Base-by-base conservation (phyloP, 2,888 invertebrate genomes). In the Dasypogon diadema region DNA sequence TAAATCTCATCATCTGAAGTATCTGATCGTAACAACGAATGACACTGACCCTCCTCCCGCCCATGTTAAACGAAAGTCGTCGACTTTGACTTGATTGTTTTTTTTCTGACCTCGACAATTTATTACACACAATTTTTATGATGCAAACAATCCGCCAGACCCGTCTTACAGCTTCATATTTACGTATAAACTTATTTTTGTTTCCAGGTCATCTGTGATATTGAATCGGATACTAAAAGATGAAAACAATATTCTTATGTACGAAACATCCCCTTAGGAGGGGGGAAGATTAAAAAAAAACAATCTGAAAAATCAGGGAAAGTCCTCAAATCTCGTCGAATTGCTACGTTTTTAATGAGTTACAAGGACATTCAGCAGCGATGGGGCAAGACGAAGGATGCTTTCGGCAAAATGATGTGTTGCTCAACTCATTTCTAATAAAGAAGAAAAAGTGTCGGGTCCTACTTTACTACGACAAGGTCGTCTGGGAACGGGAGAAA, bases 381-480 rank as follows among this genome's bases (percentile, higher is more conserved):
- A 70, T 70, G 70, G 54, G 54, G 16, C 70, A 30, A 34, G 2
- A 70, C 16, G 54, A 54, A 12, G 54, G 34, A 16, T 18, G 22
- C 10, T 65, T 60, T 37, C 51, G 12, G 14, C 30, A 58, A 12
- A 58, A 72, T 37, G 84, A 85, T 77, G 83, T 86, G 76, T 79
- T 86, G 77, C 80, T 89, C 22, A 89, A 88, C 80, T 90, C 89
- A 78, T 91, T 91, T 83, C 84, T 88, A 60, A 88, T 89, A 76
- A 88, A 88, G 79, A 90, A 89, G 81, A 91, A 90, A 83, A 87
- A 89, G 80, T 89, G 89, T 82, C 87, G 89, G 77, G 90, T 91
- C 14, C 89, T 90, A 83, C 89, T 91, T 79, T 90, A 91, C 83
- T 88, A 88, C 72, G 88, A 89, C 78, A 88, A 87, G 74, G 84